A percentile compares a stretch with the other conserved stretches of the same genome.
Conservation (phyloP, 2,888 invertebrate genomes). For the Trimorus sp. region DNA sequence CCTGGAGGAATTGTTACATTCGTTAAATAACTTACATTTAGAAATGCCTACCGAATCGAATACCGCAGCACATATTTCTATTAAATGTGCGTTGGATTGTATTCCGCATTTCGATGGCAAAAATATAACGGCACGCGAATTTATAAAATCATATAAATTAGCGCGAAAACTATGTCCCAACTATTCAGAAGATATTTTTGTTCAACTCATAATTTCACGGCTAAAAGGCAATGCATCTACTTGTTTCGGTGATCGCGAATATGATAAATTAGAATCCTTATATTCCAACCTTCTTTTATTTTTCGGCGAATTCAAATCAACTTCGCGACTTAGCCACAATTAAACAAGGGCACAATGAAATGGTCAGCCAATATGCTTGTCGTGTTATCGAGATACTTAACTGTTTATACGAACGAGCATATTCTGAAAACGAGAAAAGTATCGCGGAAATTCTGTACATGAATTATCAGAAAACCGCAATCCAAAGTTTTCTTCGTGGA, state of each 20-base stretch:
- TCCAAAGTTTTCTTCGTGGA: background rate
- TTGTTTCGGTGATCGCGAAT: background rate
- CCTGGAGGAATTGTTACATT: no score
- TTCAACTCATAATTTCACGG: slow-evolving; percentile 8
- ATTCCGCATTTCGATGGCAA: slow-evolving; percentile 8
- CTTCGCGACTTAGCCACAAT: background rate
- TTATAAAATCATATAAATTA: background rate
- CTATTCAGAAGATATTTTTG: slow-evolving; percentile 1
- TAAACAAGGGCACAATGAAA: background rate
- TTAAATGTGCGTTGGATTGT: slow-evolving; percentile 24
- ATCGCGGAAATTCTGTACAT: background rate
- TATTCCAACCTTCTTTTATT: background rate
- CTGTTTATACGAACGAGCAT: background rate
- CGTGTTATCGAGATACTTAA: background rate
- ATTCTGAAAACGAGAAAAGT: background rate
- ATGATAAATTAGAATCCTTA: background rate
- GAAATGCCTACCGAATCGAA: no score
- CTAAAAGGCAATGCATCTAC: slow-evolving; percentile 2
- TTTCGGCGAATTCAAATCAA: background rate
- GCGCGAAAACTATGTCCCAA: background rate
- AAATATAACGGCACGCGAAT: slow-evolving; percentile 1
- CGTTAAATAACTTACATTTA: no score
- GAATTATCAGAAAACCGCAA: background rate
- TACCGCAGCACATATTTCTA: background rate
- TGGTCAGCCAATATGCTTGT: background rate